phyloP scores from a whole-genome alignment of 2,113 vertebrate genomes.

The Machaerirhynchus nigripectus region DNA sequence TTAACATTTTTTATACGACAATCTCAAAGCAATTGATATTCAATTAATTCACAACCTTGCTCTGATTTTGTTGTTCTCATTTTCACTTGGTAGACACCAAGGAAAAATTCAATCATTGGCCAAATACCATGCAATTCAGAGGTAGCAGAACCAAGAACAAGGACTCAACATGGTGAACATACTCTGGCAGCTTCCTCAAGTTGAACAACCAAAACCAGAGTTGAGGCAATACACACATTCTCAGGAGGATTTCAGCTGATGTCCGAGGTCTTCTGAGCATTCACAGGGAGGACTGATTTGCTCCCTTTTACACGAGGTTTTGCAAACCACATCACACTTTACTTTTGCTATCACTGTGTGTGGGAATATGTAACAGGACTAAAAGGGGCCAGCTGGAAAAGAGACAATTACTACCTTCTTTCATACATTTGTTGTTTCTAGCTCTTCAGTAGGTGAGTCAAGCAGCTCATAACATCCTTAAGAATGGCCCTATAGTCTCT shows the following conservation, averaged over 20 bases:
- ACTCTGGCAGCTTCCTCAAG: not conserved
- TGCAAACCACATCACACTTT: not conserved
- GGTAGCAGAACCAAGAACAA: not conserved
- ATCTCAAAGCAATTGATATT: not conserved
- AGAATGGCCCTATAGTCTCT: not conserved
- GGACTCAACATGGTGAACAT: not conserved
- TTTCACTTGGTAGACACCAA: not conserved
- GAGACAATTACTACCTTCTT: not conserved
- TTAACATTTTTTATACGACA: not conserved
- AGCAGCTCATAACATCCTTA: not conserved
- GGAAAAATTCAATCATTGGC: not conserved
- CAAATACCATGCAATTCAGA: not conserved
- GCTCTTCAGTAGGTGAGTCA: not conserved
- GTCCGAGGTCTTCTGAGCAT: fast-evolving
- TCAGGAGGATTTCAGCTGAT: not conserved
- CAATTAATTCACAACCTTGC: not conserved
- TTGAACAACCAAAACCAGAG: not conserved
- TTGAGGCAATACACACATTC: not conserved
- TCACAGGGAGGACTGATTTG: not conserved
- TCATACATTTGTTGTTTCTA: not conserved
- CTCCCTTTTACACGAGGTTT: not conserved
- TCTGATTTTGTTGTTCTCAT: not conserved
- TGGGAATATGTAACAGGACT: not conserved
- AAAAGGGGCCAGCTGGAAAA: not conserved
- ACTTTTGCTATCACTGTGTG: not conserved